A percentile compares a stretch with the other conserved stretches of the same genome.
These are phyloP conservation scores for Orthosia gracilis DNA, from an alignment of 2,888 invertebrate species.

Conservation along the genomic window DNA sequence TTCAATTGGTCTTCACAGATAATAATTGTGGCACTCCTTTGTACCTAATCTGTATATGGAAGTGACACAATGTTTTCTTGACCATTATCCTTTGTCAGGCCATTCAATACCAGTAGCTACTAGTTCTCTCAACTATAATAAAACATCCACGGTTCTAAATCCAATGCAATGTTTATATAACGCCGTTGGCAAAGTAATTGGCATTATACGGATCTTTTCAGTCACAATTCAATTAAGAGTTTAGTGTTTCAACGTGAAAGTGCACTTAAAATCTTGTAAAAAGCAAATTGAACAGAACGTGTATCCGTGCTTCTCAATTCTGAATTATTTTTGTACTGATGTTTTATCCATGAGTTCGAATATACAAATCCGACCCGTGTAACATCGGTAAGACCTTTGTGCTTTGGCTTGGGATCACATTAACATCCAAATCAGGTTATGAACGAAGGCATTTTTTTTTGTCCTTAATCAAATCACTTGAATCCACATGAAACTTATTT, in stretches of 20 bases:
- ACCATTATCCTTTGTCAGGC: slow-evolving; percentile 31
- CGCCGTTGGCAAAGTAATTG: slow-evolving; percentile 14
- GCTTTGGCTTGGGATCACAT: slow-evolving; percentile 4
- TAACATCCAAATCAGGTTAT: slow-evolving; percentile 7
- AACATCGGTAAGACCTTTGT: slow-evolving; percentile 14
- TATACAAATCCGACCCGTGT: slow-evolving; percentile 15
- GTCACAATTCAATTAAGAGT: not conserved
- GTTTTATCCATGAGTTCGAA: slow-evolving; percentile 16
- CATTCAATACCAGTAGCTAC: slow-evolving; percentile 37
- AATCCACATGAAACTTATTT: not conserved
- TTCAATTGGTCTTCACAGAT: not conserved
- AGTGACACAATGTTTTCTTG: slow-evolving; percentile 26
- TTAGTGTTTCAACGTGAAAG: slow-evolving; percentile 13
- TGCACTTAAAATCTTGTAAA: slow-evolving; percentile 7
- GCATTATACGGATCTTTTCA: not conserved
- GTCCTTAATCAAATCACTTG: not conserved
- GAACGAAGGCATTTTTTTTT: not conserved
- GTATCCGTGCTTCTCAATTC: slow-evolving; percentile 4
- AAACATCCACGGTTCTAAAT: not conserved
- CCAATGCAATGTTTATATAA: not conserved
- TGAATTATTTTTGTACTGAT: not conserved
- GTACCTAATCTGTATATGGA: not conserved
- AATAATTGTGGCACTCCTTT: not conserved
- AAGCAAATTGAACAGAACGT: slow-evolving; percentile 21
- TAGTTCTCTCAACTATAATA: not conserved